A percentile compares a stretch with the other conserved stretches of the same genome.
Conservation (phyloP, 1,140 invertebrate species). For the Monomorium pharaonis region DNA sequence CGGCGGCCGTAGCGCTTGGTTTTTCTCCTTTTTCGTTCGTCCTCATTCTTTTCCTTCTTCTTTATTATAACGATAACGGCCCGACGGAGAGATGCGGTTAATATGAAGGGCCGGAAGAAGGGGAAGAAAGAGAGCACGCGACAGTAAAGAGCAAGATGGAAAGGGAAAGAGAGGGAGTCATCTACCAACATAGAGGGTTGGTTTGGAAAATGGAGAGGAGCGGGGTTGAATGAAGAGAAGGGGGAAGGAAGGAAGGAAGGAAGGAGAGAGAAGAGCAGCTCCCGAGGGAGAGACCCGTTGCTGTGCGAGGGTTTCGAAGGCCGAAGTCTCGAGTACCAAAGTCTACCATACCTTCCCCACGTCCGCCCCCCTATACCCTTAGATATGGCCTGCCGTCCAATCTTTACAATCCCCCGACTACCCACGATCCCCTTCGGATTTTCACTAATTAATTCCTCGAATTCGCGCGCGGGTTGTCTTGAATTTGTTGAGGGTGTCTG, state of each 20-base stretch:
- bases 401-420: conserved; percentile 64
- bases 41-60: conserved; percentile 42
- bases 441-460: conserved; percentile 81
- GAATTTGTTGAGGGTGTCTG: conserved; percentile 63
- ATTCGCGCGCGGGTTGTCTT: conserved; percentile 66
- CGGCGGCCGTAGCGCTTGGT: neutral
- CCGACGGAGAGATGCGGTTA: conserved; percentile 68
- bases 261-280: conserved; percentile 32
- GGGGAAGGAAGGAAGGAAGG: neutral
- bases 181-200: conserved; percentile 41
- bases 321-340: conserved; percentile 79
- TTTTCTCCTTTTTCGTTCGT: conserved; percentile 13
- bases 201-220: conserved; percentile 59
- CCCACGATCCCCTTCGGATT: conserved; percentile 71
- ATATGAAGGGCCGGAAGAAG: conserved; percentile 48
- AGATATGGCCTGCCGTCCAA: conserved; percentile 63
- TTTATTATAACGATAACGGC: conserved; percentile 75
- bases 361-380: too few species aligned
- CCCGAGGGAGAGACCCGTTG: conserved; percentile 71
- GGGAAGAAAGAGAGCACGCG: neutral
- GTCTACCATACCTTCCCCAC: conserved; percentile 65
- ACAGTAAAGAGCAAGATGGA: neutral
- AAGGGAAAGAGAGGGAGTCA: conserved; percentile 24
- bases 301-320: conserved; percentile 73
- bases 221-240: conserved; percentile 51